Percentiles rank a stretch among this genome's conserved stretches.
Evolutionary conservation across 2,113 vertebrate genomes (phyloP).

Genomic region (Tringa solitaria): DNA sequence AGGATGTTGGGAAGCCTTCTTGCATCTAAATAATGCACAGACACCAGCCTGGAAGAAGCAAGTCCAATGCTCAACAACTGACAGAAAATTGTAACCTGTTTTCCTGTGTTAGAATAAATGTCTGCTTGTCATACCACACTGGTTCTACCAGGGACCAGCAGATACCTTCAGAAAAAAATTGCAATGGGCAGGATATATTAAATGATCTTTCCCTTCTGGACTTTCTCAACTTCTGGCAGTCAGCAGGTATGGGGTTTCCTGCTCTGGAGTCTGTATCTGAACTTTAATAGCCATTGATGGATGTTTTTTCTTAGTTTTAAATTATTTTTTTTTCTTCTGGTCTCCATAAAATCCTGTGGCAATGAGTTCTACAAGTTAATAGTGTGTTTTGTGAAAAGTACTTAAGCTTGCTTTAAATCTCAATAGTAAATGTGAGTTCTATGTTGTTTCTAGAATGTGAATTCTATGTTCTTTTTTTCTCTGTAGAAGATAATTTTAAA

Average conservation of each 20-base stretch:
- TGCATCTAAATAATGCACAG: too few species aligned
- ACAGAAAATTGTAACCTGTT: background rate
- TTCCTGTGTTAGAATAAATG: background rate
- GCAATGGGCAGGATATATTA: background rate
- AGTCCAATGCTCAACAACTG: background rate
- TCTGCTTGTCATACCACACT: background rate
- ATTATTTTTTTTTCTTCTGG: conserved; percentile 11
- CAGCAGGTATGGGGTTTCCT: conserved; percentile 47
- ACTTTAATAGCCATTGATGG: conserved; percentile 9
- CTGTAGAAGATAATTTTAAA: background rate
- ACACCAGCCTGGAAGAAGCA: background rate
- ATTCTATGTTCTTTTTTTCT: background rate
- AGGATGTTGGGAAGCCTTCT: background rate
- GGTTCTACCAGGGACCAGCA: background rate
- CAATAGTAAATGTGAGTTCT: background rate
- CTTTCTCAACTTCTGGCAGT: conserved; percentile 29
- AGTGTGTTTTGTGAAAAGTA: background rate
- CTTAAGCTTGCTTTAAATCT: background rate
- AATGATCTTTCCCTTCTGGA: conserved; percentile 25
- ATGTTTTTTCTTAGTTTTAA: conserved; percentile 11
- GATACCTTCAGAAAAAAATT: background rate
- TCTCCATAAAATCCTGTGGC: conserved; percentile 8
- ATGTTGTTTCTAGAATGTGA: background rate
- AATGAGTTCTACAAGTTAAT: conserved; percentile 31
- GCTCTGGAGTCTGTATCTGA: conserved; percentile 32